Percentiles rank a stretch among this genome's conserved stretches.
These are phyloP conservation scores for Hemicentrotus pulcherrimus DNA, from an alignment of 35 echinoderm and acorn worm species.

Conservation along the genomic window DNA sequence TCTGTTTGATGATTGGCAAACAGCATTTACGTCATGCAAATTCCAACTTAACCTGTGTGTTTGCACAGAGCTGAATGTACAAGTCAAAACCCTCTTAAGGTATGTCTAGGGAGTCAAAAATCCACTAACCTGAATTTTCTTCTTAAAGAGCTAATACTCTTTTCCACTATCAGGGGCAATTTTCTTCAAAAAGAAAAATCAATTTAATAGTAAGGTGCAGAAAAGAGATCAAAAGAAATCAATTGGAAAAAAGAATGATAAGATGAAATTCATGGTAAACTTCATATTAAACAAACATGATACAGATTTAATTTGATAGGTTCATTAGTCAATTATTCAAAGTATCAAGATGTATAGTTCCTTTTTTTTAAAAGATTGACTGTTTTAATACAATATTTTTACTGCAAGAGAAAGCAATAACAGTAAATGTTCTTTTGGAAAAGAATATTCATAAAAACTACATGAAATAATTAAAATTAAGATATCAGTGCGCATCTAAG, in stretches of 20 bases:
- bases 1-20: background rate
- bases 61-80: background rate
- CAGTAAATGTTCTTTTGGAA: too few relatives aligned
- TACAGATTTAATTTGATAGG: background rate
- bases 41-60: background rate
- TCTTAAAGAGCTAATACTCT: background rate
- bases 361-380: too few relatives aligned
- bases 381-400: too few relatives aligned
- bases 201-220: background rate
- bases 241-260: background rate
- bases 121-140: background rate
- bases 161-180: background rate
- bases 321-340: too few relatives aligned
- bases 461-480: too few relatives aligned
- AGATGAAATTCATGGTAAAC: background rate
- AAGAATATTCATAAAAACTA: too few relatives aligned
- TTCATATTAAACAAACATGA: background rate
- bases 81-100: background rate
- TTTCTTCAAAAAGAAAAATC: background rate
- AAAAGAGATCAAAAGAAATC: background rate
- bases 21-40: background rate
- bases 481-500: too few relatives aligned
- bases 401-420: too few relatives aligned
- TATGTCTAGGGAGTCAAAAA: background rate
- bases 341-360: too few relatives aligned